phyloP scores from a whole-genome alignment of 2,113 vertebrate species.

The Semnornis frantzii region DNA sequence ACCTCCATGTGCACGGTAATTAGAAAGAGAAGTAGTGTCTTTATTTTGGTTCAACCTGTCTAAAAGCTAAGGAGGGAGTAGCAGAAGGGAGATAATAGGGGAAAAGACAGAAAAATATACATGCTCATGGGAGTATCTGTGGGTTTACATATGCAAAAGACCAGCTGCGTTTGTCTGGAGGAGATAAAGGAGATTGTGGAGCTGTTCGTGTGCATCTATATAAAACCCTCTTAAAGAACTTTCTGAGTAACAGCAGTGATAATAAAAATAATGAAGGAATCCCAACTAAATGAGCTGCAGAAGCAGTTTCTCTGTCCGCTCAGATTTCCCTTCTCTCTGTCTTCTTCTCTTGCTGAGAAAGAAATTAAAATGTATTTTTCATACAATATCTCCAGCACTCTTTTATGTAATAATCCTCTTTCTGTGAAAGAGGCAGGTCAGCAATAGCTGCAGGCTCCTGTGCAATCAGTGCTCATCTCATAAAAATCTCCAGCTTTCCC shows the following conservation, averaged over 20 bases:
- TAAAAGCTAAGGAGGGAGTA: neutral
- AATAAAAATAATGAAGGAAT: neutral
- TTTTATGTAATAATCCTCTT: constrained; percentile 73
- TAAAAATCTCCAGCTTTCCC: constrained; percentile 61
- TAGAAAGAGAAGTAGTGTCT: constrained; percentile 39
- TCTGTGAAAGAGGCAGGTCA: constrained; percentile 70
- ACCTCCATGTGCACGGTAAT: constrained; percentile 19
- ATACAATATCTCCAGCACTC: constrained; percentile 47
- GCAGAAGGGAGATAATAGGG: neutral
- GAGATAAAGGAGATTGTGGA: neutral
- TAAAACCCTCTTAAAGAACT: neutral
- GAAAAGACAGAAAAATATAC: neutral
- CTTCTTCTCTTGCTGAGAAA: constrained; percentile 34
- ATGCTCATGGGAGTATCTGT: neutral
- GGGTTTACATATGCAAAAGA: neutral
- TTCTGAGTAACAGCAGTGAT: neutral
- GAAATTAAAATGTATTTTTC: constrained; percentile 70
- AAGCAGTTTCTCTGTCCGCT: neutral
- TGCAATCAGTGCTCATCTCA: constrained; percentile 63
- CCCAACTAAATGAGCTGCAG: neutral
- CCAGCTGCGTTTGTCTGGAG: neutral
- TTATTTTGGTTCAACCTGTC: constrained; percentile 25
- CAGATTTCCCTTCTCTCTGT: neutral
- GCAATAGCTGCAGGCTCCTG: constrained; percentile 58
- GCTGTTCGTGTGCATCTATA: neutral